phyloP scores from a whole-genome alignment of 2,888 invertebrate species.

The Harpalus rubripes region DNA sequence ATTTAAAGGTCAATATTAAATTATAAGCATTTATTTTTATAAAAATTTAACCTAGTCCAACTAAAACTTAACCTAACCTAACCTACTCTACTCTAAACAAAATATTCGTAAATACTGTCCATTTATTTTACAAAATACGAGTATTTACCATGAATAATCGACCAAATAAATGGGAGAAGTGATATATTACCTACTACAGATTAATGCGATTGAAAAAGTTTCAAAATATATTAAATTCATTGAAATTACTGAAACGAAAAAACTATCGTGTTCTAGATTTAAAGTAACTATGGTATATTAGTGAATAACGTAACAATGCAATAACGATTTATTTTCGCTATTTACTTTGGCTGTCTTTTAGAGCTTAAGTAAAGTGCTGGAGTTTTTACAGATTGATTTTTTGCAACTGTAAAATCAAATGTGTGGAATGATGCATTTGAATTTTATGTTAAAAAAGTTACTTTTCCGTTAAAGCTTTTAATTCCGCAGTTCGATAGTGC shows the following conservation, averaged over 20 bases:
- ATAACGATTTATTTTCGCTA: not conserved
- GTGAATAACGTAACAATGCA: not conserved
- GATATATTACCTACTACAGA: no score
- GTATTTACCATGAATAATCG: no score
- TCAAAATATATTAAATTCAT: not conserved
- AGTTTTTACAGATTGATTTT: not conserved
- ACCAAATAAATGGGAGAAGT: no score
- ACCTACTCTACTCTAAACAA: no score
- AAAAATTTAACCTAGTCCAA: no score
- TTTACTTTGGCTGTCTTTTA: not conserved
- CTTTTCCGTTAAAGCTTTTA: constrained; percentile 12
- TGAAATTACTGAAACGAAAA: not conserved
- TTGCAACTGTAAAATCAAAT: not conserved
- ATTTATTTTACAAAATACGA: no score
- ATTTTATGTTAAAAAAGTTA: constrained; percentile 9
- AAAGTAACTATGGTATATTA: not conserved
- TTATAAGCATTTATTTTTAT: no score
- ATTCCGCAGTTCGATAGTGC: constrained; percentile 36
- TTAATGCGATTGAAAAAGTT: no score
- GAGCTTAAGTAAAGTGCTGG: not conserved
- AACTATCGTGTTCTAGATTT: not conserved
- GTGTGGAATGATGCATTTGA: constrained; percentile 2
- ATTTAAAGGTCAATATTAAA: no score
- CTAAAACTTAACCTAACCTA: no score
- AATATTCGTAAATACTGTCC: no score